A percentile compares a stretch with the other conserved stretches of the same genome.
These are phyloP conservation scores for Psittacula cyanocephala DNA, from an alignment of 2,113 vertebrate genomes.

Conservation along the genomic window DNA sequence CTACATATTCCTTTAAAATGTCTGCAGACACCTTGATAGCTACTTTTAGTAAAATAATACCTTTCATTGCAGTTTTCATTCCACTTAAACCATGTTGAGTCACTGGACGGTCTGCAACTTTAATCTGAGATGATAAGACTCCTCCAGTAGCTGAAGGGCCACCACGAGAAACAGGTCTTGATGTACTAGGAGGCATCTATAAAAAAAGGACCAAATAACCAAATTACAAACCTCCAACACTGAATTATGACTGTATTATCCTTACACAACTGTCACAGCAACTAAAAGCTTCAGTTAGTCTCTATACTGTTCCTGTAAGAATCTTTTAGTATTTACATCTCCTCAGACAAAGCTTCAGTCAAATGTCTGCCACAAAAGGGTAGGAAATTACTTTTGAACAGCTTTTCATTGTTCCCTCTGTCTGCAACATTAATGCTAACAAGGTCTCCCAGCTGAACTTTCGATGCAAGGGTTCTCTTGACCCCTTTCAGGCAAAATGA, in stretches of 20 bases:
- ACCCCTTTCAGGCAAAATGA: not conserved
- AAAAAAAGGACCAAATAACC: not conserved
- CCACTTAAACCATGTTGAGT: constrained; percentile 97
- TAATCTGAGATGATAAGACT: constrained; percentile 89
- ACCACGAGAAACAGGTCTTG: constrained; percentile 81
- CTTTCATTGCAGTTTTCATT: constrained; percentile 94
- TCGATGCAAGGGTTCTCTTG: not conserved
- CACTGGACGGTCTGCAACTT: constrained; percentile 92
- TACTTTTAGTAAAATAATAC: constrained; percentile 63
- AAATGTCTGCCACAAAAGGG: not conserved
- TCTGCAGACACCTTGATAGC: not conserved
- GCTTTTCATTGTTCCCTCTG: not conserved
- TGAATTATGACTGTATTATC: not conserved
- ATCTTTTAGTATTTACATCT: not conserved
- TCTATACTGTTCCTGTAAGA: not conserved
- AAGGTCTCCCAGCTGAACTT: not conserved
- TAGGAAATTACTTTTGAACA: not conserved
- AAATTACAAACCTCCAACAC: not conserved
- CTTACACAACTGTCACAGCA: not conserved
- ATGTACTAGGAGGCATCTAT: constrained; percentile 87
- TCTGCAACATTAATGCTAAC: not conserved
- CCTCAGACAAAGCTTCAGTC: not conserved
- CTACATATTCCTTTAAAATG: not conserved
- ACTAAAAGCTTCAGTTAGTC: not conserved
- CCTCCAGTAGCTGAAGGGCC: constrained; percentile 72